Conservation (phyloP, 2,888 invertebrate genomes). For the Diarsia brunnea region DNA sequence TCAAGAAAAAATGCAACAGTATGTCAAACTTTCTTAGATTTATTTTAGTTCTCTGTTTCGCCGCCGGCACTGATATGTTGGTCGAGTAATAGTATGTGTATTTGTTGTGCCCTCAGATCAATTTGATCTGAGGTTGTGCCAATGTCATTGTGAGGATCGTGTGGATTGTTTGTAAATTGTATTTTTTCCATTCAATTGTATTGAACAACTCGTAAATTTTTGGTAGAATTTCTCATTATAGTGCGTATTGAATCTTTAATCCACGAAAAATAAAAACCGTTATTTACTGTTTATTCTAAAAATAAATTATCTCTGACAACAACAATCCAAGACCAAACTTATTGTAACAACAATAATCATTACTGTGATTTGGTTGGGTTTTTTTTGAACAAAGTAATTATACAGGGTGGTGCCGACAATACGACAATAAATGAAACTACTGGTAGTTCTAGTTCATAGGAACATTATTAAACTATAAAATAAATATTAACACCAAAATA, state of each 20-base stretch:
- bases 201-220: neutral
- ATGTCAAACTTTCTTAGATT: neutral
- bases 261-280: neutral
- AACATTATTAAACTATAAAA: too few species aligned
- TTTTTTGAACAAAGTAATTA: too few species aligned
- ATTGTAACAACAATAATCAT: neutral
- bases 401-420: too few species aligned
- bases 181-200: neutral
- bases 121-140: too few species aligned
- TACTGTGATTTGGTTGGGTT: neutral
- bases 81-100: neutral
- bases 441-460: too few species aligned
- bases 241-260: too few species aligned
- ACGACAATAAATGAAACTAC: too few species aligned
- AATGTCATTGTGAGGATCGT: neutral
- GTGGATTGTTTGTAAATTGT: neutral
- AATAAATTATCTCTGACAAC: neutral
- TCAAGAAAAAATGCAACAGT: neutral
- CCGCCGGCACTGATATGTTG: neutral
- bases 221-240: too few species aligned
- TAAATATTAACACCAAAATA: too few species aligned
- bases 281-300: neutral
- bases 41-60: neutral
- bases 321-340: neutral
- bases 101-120: too few species aligned